Percentiles rank a stretch among this genome's conserved stretches.
Conservation (phyloP, 1,140 invertebrate species). For the Conus betulinus region DNA sequence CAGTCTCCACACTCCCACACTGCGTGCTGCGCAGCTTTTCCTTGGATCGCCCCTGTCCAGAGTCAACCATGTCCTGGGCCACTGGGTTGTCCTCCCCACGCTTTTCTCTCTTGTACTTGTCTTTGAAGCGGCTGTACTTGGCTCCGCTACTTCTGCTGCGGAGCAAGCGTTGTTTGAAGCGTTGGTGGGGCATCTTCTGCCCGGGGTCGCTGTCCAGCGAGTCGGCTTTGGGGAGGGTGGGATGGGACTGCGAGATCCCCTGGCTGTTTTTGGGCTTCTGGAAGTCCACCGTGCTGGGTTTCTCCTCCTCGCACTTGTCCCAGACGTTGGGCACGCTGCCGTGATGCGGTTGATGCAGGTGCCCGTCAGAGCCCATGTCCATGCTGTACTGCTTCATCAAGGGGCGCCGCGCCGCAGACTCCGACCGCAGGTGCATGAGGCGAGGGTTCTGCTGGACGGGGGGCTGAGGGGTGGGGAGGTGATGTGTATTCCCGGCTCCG, state of each 20-base stretch:
- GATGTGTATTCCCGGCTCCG: conserved; percentile 42
- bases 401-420: conserved; percentile 37
- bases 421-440: conserved; percentile 35
- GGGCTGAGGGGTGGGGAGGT: conserved; percentile 50
- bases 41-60: conserved; percentile 35
- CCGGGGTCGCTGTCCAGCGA: conserved; percentile 39
- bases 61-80: conserved; percentile 38
- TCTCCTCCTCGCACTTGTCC: conserved; percentile 42
- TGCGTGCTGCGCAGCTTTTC: conserved; percentile 44
- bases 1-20: conserved; percentile 57
- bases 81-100: conserved; percentile 36
- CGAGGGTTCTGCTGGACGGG: conserved; percentile 43
- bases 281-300: not conserved
- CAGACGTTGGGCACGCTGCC: conserved; percentile 53
- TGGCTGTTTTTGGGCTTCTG: conserved; percentile 38
- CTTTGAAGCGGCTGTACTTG: conserved; percentile 57
- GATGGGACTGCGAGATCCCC: conserved; percentile 55
- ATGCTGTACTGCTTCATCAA: conserved; percentile 57
- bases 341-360: conserved; percentile 49
- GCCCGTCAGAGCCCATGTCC: conserved; percentile 51
- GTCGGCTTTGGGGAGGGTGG: conserved; percentile 42
- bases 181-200: conserved; percentile 38
- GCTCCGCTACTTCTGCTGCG: conserved; percentile 55
- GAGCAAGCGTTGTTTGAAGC: conserved; percentile 51
- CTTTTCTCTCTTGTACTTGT: conserved; percentile 53